Evolutionary conservation across 1,140 invertebrate species (phyloP).

Genomic region (Panonychus citri): DNA sequence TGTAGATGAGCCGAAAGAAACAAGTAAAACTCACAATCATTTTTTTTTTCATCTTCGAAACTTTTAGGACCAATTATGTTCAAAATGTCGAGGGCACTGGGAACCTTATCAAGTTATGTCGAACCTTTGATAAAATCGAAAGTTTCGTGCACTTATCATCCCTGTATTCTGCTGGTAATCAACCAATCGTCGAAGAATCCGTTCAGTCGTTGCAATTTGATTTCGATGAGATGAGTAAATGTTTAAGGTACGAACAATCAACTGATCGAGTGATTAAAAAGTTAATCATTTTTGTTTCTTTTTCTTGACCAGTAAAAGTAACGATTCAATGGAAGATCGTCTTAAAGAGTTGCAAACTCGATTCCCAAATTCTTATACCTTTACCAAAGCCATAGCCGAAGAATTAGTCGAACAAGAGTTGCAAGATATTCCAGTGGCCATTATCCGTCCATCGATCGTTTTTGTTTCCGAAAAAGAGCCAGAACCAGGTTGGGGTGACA

Average conservation of each 20-base stretch:
- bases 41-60: not conserved
- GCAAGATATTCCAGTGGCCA: constrained; percentile 54
- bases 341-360: constrained; percentile 24
- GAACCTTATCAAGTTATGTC: constrained; percentile 33
- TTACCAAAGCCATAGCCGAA: constrained; percentile 54
- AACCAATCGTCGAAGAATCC: constrained; percentile 27
- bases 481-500: constrained; percentile 45
- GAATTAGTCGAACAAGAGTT: constrained; percentile 60
- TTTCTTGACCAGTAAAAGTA: constrained; percentile 12
- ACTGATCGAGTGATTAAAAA: too few relatives aligned
- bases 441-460: constrained; percentile 78
- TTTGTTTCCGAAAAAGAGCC: constrained; percentile 20
- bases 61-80: constrained; percentile 22
- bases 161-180: constrained; percentile 29
- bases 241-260: not conserved
- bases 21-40: not conserved
- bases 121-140: constrained; percentile 12
- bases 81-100: constrained; percentile 68
- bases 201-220: constrained; percentile 35
- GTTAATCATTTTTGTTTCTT: too few relatives aligned
- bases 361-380: constrained; percentile 61
- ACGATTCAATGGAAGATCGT: not conserved
- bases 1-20: constrained; percentile 20
- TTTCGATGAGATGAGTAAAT: not conserved
- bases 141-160: constrained; percentile 17